Conservation (phyloP, 2,888 invertebrate species). For the Leptopterna dolabrata region DNA sequence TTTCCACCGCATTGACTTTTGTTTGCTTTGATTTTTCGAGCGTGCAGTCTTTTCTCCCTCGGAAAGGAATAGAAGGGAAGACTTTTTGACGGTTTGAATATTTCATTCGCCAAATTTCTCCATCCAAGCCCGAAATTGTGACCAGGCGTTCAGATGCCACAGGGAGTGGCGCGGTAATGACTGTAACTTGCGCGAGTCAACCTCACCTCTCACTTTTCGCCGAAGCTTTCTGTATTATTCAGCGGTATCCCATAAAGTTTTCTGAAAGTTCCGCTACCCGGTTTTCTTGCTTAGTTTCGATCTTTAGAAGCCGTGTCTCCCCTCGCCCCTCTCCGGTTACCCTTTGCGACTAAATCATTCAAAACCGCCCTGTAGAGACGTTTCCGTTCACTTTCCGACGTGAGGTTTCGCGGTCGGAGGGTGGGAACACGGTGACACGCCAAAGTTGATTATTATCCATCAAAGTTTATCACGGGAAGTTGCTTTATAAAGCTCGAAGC, state of each 20-base stretch:
- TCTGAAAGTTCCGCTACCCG: not conserved
- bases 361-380: not conserved
- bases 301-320: not conserved
- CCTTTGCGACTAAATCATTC: slow-evolving; percentile 25
- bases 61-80: not conserved
- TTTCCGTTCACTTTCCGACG: not conserved
- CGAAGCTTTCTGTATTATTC: slow-evolving; percentile 23
- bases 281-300: not conserved
- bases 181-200: not conserved
- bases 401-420: not conserved
- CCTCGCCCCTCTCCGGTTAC: not conserved
- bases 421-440: not conserved
- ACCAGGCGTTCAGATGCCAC: not conserved
- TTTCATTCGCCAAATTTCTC: not conserved
- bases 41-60: not conserved
- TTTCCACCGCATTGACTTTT: not conserved
- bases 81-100: slow-evolving; percentile 11
- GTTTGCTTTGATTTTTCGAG: slow-evolving; percentile 11
- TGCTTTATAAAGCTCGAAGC: not conserved
- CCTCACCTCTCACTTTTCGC: slow-evolving; percentile 12
- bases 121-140: not conserved
- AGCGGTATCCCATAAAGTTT: not conserved
- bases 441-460: slow-evolving; percentile 40
- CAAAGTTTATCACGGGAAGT: slow-evolving; percentile 23
- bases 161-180: not conserved